Conservation (phyloP, 2,888 invertebrate species). For the Aleiodes testaceus region DNA sequence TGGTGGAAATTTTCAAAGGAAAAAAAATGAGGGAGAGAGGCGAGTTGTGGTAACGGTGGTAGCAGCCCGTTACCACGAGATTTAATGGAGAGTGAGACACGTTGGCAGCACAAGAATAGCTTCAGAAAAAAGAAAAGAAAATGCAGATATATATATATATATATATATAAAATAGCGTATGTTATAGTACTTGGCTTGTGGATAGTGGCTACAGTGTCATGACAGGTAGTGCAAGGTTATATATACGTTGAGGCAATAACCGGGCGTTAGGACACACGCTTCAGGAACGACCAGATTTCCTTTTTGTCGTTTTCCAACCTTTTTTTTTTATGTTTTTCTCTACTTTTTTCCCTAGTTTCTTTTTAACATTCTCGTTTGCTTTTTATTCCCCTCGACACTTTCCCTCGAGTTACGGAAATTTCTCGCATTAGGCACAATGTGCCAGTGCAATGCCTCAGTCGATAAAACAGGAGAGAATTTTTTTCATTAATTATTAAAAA, state of each 20-base stretch:
- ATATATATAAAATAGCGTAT: neutral
- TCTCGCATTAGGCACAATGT: neutral
- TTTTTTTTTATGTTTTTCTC: constrained; percentile 9
- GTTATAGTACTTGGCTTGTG: neutral
- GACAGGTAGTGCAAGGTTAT: neutral
- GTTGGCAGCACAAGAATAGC: constrained; percentile 33
- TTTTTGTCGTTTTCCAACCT: constrained; percentile 1
- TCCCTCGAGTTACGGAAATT: neutral
- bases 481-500: too few species aligned
- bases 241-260: constrained; percentile 7
- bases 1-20: constrained; percentile 18
- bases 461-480: too few species aligned
- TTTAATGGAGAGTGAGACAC: constrained; percentile 38
- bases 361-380: neutral
- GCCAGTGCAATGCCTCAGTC: too few species aligned
- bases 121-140: neutral
- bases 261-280: constrained; percentile 10
- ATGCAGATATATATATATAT: constrained; percentile 11
- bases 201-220: neutral
- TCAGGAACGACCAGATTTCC: constrained; percentile 28
- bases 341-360: neutral
- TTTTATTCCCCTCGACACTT: neutral
- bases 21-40: constrained; percentile 3
- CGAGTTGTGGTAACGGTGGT: constrained; percentile 25
- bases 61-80: constrained; percentile 27